Conservation (phyloP, 2,888 invertebrate species). For the Tuta absoluta region DNA sequence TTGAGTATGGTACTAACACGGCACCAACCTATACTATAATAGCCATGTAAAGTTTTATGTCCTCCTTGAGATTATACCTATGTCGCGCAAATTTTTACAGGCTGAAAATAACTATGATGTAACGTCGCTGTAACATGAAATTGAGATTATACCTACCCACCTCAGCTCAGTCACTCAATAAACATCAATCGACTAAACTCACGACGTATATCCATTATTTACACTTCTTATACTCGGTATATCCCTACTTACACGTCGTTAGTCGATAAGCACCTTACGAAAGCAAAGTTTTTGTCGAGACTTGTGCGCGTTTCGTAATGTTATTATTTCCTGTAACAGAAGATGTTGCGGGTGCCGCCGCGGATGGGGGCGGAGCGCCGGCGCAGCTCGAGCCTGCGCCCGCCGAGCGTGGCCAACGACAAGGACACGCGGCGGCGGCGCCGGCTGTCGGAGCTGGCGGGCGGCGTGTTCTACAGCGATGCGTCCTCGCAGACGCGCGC, state of each 20-base stretch:
- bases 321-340: slow-evolving; percentile 48
- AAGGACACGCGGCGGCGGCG: slow-evolving; percentile 73
- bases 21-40: background rate
- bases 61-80: background rate
- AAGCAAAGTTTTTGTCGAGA: slow-evolving; percentile 4
- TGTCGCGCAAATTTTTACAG: background rate
- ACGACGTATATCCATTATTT: slow-evolving; percentile 16
- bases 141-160: slow-evolving; percentile 11
- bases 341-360: slow-evolving; percentile 61
- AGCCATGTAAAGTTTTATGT: background rate
- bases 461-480: slow-evolving; percentile 77
- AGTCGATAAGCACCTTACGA: slow-evolving; percentile 17
- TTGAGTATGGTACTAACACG: too few relatives aligned
- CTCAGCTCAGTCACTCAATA: background rate
- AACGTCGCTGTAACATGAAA: slow-evolving; percentile 14
- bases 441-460: slow-evolving; percentile 72
- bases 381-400: slow-evolving; percentile 72
- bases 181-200: slow-evolving; percentile 9
- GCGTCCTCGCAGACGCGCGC: slow-evolving; percentile 41
- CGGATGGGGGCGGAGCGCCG: slow-evolving; percentile 67
- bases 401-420: slow-evolving; percentile 65
- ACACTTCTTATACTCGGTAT: slow-evolving; percentile 8
- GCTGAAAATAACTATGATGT: background rate
- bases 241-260: slow-evolving; percentile 9
- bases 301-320: background rate